These are phyloP conservation scores for Steatocranus sp. DNA, from an alignment of 2,797 vertebrate species.

Conservation along the genomic window DNA sequence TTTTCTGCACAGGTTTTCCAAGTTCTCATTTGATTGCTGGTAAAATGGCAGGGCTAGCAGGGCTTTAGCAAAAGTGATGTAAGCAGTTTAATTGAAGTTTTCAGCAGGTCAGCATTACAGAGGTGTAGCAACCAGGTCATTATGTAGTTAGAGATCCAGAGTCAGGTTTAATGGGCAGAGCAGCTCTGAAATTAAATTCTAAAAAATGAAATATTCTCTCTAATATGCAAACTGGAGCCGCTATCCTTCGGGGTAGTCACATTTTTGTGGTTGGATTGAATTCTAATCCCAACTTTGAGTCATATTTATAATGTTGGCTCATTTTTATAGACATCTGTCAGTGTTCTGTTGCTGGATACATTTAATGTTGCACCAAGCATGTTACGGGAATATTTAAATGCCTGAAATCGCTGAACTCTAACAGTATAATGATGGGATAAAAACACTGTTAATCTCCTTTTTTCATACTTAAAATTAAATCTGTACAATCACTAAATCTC, in stretches of 20 bases:
- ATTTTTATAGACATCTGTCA: background rate
- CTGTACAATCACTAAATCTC: constrained; percentile 1
- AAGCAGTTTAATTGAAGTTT: constrained; percentile 53
- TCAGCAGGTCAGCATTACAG: constrained; percentile 43
- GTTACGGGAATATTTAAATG: background rate
- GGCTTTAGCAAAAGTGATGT: constrained; percentile 7
- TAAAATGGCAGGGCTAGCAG: constrained; percentile 13
- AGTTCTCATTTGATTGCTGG: constrained; percentile 41
- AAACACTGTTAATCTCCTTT: constrained; percentile 7
- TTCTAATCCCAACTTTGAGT: background rate
- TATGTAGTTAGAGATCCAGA: constrained; percentile 32
- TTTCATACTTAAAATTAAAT: background rate
- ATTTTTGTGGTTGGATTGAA: background rate
- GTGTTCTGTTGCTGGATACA: background rate
- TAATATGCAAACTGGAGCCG: background rate
- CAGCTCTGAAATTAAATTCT: constrained; percentile 9
- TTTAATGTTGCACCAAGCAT: constrained; percentile 12
- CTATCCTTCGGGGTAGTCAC: background rate
- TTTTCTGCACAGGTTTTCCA: background rate
- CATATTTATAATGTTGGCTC: background rate
- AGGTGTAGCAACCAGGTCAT: constrained; percentile 44
- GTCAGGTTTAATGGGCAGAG: constrained; percentile 28
- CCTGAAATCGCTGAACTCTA: background rate
- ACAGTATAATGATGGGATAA: background rate
- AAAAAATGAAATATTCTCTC: background rate